Conservation (phyloP, 2,888 invertebrate species). For the Ischnura elegans region DNA sequence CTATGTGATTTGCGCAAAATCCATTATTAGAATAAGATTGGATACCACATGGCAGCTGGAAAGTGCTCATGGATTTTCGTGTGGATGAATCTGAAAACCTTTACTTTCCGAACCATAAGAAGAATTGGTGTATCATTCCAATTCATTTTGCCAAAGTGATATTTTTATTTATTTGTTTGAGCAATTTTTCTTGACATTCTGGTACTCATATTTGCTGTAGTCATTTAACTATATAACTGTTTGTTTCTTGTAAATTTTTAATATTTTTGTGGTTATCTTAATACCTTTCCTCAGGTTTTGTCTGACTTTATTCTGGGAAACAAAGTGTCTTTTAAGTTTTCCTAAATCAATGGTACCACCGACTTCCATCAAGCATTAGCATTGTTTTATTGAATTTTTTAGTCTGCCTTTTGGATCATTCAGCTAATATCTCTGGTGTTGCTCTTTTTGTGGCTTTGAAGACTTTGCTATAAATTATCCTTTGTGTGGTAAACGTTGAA, state of each 20-base stretch:
- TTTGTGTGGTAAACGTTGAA: too few species aligned
- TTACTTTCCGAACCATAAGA: too few species aligned
- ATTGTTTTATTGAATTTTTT: not conserved
- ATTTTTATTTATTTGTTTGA: conserved; percentile 3
- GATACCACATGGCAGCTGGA: not conserved
- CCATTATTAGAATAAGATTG: not conserved
- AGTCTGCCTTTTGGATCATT: not conserved
- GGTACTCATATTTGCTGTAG: not conserved
- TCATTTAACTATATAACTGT: not conserved
- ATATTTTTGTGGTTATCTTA: not conserved
- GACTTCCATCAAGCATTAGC: not conserved
- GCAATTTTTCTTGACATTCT: not conserved
- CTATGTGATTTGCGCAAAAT: not conserved
- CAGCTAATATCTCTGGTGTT: too few species aligned
- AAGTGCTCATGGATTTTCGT: not conserved
- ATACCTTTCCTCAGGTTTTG: not conserved
- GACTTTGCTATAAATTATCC: too few species aligned
- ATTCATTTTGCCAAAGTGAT: conserved; percentile 18
- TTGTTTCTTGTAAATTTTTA: not conserved
- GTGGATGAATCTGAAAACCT: not conserved
- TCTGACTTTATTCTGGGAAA: not conserved
- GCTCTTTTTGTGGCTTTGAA: too few species aligned
- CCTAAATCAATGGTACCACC: not conserved
- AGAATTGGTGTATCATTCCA: too few species aligned
- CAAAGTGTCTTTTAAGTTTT: not conserved